Evolutionary conservation across 2,888 invertebrate species (phyloP), one percentile per base, ranked within the genome.

Genomic region (Hyposoter didymator): DNA sequence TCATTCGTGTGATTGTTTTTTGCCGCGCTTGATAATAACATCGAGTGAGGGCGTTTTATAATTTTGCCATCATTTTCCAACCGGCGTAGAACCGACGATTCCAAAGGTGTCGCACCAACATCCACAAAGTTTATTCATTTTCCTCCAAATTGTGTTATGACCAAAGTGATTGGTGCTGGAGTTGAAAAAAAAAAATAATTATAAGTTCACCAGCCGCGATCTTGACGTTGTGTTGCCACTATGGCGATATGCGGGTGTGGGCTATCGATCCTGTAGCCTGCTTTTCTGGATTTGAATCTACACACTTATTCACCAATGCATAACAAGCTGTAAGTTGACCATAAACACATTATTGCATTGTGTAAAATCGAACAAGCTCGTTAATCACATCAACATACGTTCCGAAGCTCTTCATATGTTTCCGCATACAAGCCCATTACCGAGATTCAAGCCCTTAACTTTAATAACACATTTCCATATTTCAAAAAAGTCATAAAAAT

Each of bases 211-310:
- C 66, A 66, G 39, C 19, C 39, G 39, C 39, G 39, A 66, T 59
- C 59, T 59, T 59, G 59, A 59, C 59, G 59, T 59, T 59, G 59
- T 28, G 59, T 12, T 22, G 5, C 14, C 28, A 28, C 28, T 5
- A 59, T 28, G 59, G 14, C 59, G 59, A 59, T 59, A 59, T 59
- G 28, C 59, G 59, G 59, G 59, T 59, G 59, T 59, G 28, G 59
- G 59, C 28, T 59, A 59, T 28, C 59, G 59, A 59, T 59, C 59
- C 28, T 59, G 59, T 59, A 59, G 59, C 59, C 59, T 59, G 59
- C 59, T 59, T 59, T 59, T 59, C 28, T 28, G 59, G 59, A 59
- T 59, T 59, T 59, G 28, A 22, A 59, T 59, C 59, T 59, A 14
- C 28, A 59, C 22, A 59, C 28, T 10, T 59, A 28, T 28, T 5